Evolutionary conservation across 2,797 vertebrate species (phyloP).

Genomic region (Xiphophorus birchmanni): DNA sequence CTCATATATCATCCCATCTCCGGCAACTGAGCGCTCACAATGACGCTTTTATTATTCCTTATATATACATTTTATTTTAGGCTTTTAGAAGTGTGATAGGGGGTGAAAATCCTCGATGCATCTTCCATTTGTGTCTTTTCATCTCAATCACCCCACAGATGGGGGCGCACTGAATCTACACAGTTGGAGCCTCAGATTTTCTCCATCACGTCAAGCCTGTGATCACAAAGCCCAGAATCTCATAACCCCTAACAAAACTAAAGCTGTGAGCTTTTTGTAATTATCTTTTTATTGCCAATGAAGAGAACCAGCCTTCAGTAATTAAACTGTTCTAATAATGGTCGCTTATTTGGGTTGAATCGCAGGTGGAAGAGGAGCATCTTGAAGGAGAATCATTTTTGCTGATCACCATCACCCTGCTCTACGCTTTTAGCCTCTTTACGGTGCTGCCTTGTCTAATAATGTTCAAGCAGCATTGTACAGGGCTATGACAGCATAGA

Average conservation of each 20-base stretch:
- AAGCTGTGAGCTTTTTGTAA: neutral
- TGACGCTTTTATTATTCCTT: neutral
- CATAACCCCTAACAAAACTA: slow-evolving; percentile 39
- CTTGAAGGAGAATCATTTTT: slow-evolving; percentile 28
- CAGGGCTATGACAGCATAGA: slow-evolving; percentile 87
- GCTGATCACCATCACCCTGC: slow-evolving; percentile 53
- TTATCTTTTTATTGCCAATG: neutral
- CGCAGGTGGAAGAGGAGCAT: slow-evolving; percentile 49
- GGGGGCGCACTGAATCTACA: slow-evolving; percentile 72
- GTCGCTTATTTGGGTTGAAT: slow-evolving; percentile 38
- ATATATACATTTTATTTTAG: neutral
- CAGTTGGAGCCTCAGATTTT: slow-evolving; percentile 56
- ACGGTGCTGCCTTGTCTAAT: slow-evolving; percentile 88
- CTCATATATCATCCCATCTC: slow-evolving; percentile 25
- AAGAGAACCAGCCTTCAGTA: neutral
- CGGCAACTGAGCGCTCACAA: slow-evolving; percentile 11
- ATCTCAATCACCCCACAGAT: slow-evolving; percentile 53
- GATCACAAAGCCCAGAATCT: slow-evolving; percentile 48
- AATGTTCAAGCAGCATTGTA: slow-evolving; percentile 89
- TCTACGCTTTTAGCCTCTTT: slow-evolving; percentile 87
- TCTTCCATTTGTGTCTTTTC: slow-evolving; percentile 20
- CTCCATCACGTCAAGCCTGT: slow-evolving; percentile 50
- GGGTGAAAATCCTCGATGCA: slow-evolving; percentile 15
- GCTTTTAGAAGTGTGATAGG: neutral
- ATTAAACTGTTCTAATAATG: neutral